These are phyloP conservation scores for Gymnorhina tibicen DNA, from an alignment of 2,113 vertebrate species.

Conservation along the genomic window DNA sequence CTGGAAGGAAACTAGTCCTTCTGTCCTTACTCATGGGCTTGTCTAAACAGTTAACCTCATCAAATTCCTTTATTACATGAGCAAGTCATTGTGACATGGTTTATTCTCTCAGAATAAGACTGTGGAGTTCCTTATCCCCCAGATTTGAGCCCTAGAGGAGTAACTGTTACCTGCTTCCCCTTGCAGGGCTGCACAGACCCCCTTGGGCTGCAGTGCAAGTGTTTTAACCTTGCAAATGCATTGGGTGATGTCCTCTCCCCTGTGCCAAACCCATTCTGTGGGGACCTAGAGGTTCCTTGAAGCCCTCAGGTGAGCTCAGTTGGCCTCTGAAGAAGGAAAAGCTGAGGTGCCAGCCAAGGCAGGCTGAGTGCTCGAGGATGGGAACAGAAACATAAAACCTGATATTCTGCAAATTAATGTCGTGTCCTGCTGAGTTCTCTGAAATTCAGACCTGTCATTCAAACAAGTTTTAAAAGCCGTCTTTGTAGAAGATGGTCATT, in stretches of 20 bases:
- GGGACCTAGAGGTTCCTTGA: neutral
- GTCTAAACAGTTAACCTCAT: neutral
- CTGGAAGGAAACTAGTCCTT: neutral
- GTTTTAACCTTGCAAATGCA: neutral
- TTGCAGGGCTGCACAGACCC: neutral
- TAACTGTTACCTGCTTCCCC: neutral
- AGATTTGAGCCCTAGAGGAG: neutral
- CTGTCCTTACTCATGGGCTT: neutral
- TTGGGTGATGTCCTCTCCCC: neutral
- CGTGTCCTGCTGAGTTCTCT: neutral
- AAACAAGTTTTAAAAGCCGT: neutral
- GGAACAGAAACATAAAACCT: neutral
- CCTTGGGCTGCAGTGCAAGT: neutral
- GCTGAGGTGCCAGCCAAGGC: neutral
- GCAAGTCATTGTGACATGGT: neutral
- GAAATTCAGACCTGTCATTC: neutral
- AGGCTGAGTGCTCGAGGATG: neutral
- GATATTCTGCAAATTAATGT: neutral
- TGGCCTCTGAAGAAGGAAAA: neutral
- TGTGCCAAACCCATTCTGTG: neutral
- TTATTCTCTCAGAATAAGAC: neutral
- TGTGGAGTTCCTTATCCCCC: neutral
- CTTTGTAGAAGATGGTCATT: neutral
- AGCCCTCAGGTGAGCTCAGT: neutral
- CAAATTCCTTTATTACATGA: neutral